Evolutionary conservation across 1,140 invertebrate genomes (phyloP), one percentile per base, ranked within the genome.

Genomic region (Thaumatotibia leucotreta): DNA sequence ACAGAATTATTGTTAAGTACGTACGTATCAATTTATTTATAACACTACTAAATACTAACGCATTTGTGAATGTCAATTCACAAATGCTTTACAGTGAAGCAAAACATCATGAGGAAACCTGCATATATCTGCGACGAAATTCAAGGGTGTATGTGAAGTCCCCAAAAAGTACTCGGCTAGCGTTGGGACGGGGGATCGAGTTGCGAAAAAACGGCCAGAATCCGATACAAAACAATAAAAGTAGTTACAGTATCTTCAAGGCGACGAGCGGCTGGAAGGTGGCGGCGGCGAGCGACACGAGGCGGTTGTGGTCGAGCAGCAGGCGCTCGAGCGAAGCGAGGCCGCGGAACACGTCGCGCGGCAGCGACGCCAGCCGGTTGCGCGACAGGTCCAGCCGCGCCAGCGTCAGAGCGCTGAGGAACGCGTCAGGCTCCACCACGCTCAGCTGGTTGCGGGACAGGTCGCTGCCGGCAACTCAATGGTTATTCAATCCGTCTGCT

Each of bases 371-470:
- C 92, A 96, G 93, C 68, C 93, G 92, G 82, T 96, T 96, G 58
- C 86, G 83, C 0, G 95, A 95, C 39, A 95, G 85, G 84, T 95
- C 94, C 81, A 96, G 89, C 69, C 92, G 92, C 80, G 94, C 94
- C n/a, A 96, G 84, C 65, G 93, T 93, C 31, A 92, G 92, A 69
- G 95, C 92, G 77, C 94, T 93, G 73, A 91, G 92, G 75, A 96
- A 97, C 52, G 95, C 94, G 82, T 95, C 93, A n/a, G 93, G 91
- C 80, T 95, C 93, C 70, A 98, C 94, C 23, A 92, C 83, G 10
- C 91, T 92, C 82, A 98, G 96, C 71, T 94, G 92, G 83, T 98
- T 98, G 77, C 94, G 93, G 76, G 94, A 96, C 58, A 97, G 91
- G 84, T 96, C 94, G 75, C 95, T 96, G 83, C 17, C 92, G 92